These are phyloP conservation scores for Crotophaga sulcirostris DNA, from an alignment of 2,113 vertebrate species.

Conservation along the genomic window DNA sequence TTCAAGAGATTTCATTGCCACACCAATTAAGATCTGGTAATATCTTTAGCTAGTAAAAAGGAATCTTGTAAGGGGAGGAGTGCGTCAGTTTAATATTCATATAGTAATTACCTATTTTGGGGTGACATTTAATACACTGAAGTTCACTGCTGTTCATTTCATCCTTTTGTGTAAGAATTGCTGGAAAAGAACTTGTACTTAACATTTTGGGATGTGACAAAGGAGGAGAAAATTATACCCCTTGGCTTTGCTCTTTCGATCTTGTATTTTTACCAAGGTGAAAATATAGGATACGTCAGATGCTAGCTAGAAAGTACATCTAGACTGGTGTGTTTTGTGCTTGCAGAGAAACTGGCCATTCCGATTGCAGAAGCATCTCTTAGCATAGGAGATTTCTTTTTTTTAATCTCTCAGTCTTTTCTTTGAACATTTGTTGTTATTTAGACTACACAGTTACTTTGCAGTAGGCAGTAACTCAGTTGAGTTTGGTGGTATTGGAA, in stretches of 20 bases:
- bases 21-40: slow-evolving; percentile 35
- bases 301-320: neutral
- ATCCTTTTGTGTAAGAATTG: slow-evolving; percentile 38
- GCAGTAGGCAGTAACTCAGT: neutral
- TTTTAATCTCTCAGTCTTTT: neutral
- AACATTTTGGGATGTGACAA: slow-evolving; percentile 61
- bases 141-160: slow-evolving; percentile 56
- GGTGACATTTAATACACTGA: slow-evolving; percentile 73
- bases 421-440: neutral
- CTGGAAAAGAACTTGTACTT: slow-evolving; percentile 33
- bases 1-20: neutral
- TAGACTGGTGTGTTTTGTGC: neutral
- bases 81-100: slow-evolving; percentile 56
- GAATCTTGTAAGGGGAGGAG: slow-evolving; percentile 5
- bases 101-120: slow-evolving; percentile 70
- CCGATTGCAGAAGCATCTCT: neutral
- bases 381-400: neutral
- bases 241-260: slow-evolving; percentile 48
- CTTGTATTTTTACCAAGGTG: slow-evolving; percentile 54
- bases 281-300: neutral
- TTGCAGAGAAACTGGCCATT: neutral
- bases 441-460: neutral
- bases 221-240: slow-evolving; percentile 65
- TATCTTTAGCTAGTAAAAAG: slow-evolving; percentile 52
- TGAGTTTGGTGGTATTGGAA: neutral